These are phyloP conservation scores for Engraulis encrasicolus DNA, from an alignment of 2,113 vertebrate species.

Conservation along the genomic window DNA sequence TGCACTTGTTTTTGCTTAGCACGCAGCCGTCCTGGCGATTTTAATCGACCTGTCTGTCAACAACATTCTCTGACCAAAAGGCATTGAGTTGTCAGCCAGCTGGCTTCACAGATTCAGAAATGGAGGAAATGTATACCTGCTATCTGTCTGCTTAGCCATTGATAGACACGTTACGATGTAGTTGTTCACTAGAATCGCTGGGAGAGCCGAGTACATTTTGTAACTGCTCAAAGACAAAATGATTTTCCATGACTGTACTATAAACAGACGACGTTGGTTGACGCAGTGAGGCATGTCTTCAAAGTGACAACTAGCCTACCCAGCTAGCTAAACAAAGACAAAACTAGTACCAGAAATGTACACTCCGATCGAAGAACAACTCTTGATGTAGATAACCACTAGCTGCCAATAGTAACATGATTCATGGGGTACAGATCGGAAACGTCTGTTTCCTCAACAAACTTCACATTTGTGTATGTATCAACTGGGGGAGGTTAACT, in stretches of 20 bases:
- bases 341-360: not conserved
- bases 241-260: not conserved
- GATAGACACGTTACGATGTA: not conserved
- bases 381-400: not conserved
- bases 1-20: not conserved
- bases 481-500: not conserved
- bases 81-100: constrained; percentile 5
- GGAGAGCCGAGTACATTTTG: not conserved
- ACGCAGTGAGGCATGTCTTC: not conserved
- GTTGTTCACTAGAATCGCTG: not conserved
- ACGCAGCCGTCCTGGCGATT: not conserved
- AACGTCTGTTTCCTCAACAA: not conserved
- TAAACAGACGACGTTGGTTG: not conserved
- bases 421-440: not conserved
- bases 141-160: not conserved
- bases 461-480: not conserved
- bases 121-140: constrained; percentile 11
- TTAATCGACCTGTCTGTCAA: constrained; percentile 7
- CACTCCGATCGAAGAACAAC: not conserved
- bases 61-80: constrained; percentile 7
- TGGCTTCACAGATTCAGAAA: not conserved
- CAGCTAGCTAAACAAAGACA: constrained; percentile 13
- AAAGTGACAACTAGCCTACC: constrained; percentile 1
- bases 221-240: not conserved
- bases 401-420: not conserved